Base-by-base conservation (phyloP, 2,888 invertebrate species). In the Thumatha senex region DNA sequence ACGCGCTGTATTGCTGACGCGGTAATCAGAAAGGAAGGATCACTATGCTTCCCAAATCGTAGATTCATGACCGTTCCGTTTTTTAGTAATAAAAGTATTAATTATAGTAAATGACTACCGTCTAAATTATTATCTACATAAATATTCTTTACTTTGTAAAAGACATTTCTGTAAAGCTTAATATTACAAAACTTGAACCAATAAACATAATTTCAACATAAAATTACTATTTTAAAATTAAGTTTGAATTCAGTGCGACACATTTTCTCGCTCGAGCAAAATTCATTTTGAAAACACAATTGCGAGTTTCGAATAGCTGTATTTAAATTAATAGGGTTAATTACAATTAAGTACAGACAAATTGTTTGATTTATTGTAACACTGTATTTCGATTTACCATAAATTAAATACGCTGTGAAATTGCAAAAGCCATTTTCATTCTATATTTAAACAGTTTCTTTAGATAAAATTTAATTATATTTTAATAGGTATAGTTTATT, bases 321-420 rank as follows among this genome's bases (percentile, higher is more conserved):
- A 40, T 49, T 45, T 40, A 35, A 49, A 29, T 40, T 39, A 36
- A 48, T 43, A 18, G 24, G 34, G 43, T 48, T 48, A 39, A 39
- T 39, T 18, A 24, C 15, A 39, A 35, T 13, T 43, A 14, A 49
- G 15, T 40, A 35, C 14, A 12, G 40, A 45, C 40, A 40, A 45
- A 44, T 50, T 50, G 35, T 40, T 24, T 43, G 33, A 48, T 43
- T 40, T 45, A 50, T 45, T 40, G 40, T 8, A 11, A 30, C 30
- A 11, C 0, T 40, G 29, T 49, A 10, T 34, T 36, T 36, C 9
- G 34, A 44, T 44, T 24, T 48, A 1, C 30, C 30, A 11, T 35
- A 50, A 35, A 40, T 31, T 31, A 4, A 36, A 45, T 24, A 36
- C 13, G 33, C 14, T 39, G 7, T 7, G 31, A 31, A 31, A 31